phyloP scores from a whole-genome alignment of 2,888 invertebrate species.

The Aspidapion aeneum region DNA sequence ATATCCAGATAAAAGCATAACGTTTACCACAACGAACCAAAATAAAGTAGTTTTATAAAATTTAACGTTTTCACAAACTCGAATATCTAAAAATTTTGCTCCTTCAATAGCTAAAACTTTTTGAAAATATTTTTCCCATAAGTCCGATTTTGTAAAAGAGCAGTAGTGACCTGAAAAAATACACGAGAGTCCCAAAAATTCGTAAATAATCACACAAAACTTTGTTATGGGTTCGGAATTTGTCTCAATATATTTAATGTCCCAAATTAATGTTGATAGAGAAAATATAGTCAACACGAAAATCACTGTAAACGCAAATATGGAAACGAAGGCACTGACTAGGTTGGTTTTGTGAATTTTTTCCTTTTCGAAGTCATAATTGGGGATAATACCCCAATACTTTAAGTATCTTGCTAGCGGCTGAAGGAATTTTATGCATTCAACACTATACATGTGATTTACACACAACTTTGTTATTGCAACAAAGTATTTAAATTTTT shows the following conservation, averaged over 20 bases:
- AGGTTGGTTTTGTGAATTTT: background rate
- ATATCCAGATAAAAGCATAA: background rate
- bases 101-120: conserved; percentile 16
- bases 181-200: background rate
- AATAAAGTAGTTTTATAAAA: background rate
- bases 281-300: background rate
- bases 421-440: background rate
- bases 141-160: conserved; percentile 12
- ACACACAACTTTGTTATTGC: too few species aligned
- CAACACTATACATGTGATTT: background rate
- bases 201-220: background rate
- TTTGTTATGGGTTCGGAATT: background rate
- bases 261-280: background rate
- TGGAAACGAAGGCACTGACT: background rate
- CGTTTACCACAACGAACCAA: background rate
- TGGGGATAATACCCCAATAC: background rate
- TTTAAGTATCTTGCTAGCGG: background rate
- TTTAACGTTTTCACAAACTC: background rate
- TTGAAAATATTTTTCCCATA: conserved; percentile 20
- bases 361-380: background rate
- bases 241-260: background rate
- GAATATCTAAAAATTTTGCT: background rate
- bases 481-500: too few species aligned
- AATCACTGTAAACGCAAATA: background rate
- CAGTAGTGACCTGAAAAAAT: background rate